Base-by-base conservation (phyloP, 37 sponge, comb jelly and placozoan genomes). In the Beroe ovata region DNA sequence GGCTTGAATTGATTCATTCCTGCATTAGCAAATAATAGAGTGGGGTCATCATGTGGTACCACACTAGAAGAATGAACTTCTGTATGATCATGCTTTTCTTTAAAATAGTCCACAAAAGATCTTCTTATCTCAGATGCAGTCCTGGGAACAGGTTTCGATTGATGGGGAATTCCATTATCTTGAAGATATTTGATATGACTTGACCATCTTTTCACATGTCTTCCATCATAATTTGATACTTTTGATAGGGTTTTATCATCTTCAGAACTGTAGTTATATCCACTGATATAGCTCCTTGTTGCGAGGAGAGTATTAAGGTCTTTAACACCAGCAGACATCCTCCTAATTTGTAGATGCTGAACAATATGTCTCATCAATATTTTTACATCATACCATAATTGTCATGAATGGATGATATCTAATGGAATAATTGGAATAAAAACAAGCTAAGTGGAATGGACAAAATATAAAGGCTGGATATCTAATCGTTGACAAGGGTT, bases 1-100 rank as follows among this genome's bases (percentile, higher is more conserved):
- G 95, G 94, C 62, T 99, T 99, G 90, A 93, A 96, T 91, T 99
- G 99, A 38, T 99, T 99, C 99, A 99, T 99, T 39, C 99, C 99
- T 60, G 99, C 99, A 92, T 99, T 99, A 29, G 99, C 88, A 64
- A 99, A 99, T 30, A 99, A 92, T 21, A 99, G 92, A 0, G 96
- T 95, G 0, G 91, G 91, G 66, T 99, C 99, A 90, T 96, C 96
- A 39, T 91, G 92, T 11, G 99, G 99, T 0, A 99, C 89, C 22
- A 90, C 90, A 39, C 94, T 93, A 29, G 95, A 95, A 20, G 94
- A 95, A 32, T 91, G 99, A 14, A 96, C 93, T 88, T 90, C 94
- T 3, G 21, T 64, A 89, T 99, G 99, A 0, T 89, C 89, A 0
- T 54, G 25, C 58, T 90, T 64, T 30, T 93, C 69, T 25, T 90